Conservation (phyloP, 2,113 vertebrate genomes). For the Urocynchramus pylzowi region DNA sequence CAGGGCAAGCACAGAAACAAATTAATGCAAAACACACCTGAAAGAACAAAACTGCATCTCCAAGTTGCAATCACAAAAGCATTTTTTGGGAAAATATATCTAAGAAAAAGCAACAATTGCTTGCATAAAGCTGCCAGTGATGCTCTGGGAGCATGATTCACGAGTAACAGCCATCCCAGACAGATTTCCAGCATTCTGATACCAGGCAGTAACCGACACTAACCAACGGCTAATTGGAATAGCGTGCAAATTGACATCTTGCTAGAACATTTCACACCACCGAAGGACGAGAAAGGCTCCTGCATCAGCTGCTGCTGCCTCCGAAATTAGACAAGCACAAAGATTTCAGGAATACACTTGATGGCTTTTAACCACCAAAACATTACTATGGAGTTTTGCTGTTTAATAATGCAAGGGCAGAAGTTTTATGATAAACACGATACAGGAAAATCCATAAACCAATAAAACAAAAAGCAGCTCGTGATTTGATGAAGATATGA, state of each 20-base stretch:
- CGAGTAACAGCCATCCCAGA: not conserved
- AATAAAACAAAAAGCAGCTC: not conserved
- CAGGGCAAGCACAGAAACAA: rapidly evolving
- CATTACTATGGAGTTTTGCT: not conserved
- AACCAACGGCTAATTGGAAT: not conserved
- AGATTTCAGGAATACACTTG: rapidly evolving
- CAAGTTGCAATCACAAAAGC: rapidly evolving
- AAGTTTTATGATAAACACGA: not conserved
- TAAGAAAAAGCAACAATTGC: not conserved
- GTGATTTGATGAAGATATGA: not conserved
- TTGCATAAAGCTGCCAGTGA: not conserved
- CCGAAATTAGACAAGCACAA: not conserved
- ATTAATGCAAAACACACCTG: not conserved
- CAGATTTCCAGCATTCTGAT: not conserved
- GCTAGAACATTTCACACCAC: not conserved
- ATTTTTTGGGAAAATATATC: rapidly evolving
- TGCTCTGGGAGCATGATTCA: not conserved
- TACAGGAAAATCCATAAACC: not conserved
- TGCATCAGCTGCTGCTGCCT: not conserved
- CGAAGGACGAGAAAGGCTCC: not conserved
- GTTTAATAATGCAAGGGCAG: not conserved
- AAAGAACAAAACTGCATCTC: rapidly evolving
- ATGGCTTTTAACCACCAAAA: not conserved
- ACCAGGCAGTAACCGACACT: not conserved
- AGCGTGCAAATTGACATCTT: not conserved